These are phyloP conservation scores for Natator depressus DNA, from an alignment of 2,113 vertebrate species.

Conservation along the genomic window DNA sequence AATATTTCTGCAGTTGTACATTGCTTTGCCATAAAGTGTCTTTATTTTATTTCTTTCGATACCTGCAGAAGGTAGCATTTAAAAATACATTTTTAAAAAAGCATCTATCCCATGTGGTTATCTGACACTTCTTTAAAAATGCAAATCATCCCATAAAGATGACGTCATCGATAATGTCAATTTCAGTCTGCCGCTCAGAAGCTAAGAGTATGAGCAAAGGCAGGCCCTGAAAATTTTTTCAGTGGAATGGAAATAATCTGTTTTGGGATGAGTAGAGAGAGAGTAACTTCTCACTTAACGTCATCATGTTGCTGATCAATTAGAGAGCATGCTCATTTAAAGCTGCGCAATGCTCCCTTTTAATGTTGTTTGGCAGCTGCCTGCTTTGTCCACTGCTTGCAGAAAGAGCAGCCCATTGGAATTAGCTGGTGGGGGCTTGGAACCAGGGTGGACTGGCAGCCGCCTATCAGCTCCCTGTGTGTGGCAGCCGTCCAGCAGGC, in stretches of 20 bases:
- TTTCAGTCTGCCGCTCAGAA: neutral
- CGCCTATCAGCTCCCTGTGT: no score
- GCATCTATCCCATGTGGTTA: neutral
- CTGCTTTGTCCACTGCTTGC: no score
- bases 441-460: no score
- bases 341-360: no score
- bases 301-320: no score
- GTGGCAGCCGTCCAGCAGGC: no score
- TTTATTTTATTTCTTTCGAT: neutral
- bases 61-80: neutral
- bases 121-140: neutral
- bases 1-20: fast-evolving
- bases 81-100: neutral
- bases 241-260: neutral
- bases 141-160: neutral
- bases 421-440: no score
- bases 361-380: no score
- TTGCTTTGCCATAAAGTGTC: neutral
- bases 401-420: no score
- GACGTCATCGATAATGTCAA: neutral
- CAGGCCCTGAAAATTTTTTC: neutral
- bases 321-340: no score
- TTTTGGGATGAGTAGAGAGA: neutral
- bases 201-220: neutral
- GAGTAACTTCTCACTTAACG: no score